These are phyloP conservation scores for Mnemiopsis leidyi DNA, from an alignment of 37 sponge, comb jelly and placozoan species.

Conservation along the genomic window DNA sequence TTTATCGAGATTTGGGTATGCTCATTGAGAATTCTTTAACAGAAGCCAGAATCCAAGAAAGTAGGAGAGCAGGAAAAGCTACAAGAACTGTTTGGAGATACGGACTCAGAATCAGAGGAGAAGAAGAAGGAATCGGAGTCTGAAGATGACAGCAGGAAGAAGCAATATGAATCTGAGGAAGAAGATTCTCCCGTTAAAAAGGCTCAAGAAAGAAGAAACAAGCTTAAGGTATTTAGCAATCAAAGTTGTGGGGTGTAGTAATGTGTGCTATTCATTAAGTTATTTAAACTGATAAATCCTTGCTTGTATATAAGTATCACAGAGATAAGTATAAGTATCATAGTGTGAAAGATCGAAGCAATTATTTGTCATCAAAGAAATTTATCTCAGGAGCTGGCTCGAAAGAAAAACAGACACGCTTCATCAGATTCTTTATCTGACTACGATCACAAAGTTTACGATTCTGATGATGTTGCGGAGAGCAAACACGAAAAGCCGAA, in stretches of 20 bases:
- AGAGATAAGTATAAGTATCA: no score
- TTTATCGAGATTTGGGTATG: no score
- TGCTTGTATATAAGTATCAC: no score
- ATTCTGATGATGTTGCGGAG: background rate
- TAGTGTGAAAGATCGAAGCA: no score
- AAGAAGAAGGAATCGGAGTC: background rate
- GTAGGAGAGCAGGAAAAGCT: background rate
- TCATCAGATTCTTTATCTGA: background rate
- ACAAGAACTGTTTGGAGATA: slow-evolving; percentile 17
- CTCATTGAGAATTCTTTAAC: no score
- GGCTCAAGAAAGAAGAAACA: background rate
- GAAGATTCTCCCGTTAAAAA: background rate
- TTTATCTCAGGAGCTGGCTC: slow-evolving; percentile 25
- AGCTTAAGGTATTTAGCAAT: slow-evolving; percentile 11
- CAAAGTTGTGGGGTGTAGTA: no score
- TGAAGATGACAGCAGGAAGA: background rate
- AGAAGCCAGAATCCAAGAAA: background rate
- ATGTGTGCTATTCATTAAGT: no score
- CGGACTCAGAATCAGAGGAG: background rate
- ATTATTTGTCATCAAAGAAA: no score
- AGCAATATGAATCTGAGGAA: background rate
- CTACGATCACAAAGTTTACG: background rate
- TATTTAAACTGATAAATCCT: no score
- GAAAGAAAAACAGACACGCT: slow-evolving; percentile 10
- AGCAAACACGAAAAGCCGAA: background rate